Percentiles rank a stretch among this genome's conserved stretches.
These are phyloP conservation scores for Hesperophylax magnus DNA, from an alignment of 1,140 invertebrate species.

Conservation along the genomic window DNA sequence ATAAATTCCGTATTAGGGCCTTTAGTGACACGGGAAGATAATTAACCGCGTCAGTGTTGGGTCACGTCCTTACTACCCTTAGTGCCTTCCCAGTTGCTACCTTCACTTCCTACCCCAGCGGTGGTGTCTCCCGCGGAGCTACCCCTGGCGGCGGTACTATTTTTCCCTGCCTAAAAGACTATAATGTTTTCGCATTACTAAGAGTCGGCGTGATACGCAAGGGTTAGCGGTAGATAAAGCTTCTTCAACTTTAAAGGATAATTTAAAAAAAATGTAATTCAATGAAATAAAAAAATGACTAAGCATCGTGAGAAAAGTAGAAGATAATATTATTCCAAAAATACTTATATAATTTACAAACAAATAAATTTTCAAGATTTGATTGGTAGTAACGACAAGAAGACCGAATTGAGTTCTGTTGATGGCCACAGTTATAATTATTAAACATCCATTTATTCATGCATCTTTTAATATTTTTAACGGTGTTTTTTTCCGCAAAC, in stretches of 20 bases:
- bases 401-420: too few relatives aligned
- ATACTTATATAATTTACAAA: too few relatives aligned
- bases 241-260: neutral
- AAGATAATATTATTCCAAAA: too few relatives aligned
- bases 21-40: constrained; percentile 35
- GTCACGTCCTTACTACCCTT: constrained; percentile 38
- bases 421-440: too few relatives aligned
- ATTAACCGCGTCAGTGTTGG: constrained; percentile 37
- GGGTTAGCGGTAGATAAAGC: neutral
- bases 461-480: too few relatives aligned
- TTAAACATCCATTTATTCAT: too few relatives aligned
- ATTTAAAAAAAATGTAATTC: too few relatives aligned
- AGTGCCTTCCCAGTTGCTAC: constrained; percentile 13
- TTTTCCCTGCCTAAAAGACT: constrained; percentile 30
- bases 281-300: too few relatives aligned
- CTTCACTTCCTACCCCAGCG: neutral
- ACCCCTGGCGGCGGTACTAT: constrained; percentile 19
- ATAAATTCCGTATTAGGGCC: constrained; percentile 35
- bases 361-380: too few relatives aligned
- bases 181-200: constrained; percentile 55
- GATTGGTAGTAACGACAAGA: too few relatives aligned
- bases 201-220: constrained; percentile 44
- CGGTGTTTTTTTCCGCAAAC: too few relatives aligned
- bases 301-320: too few relatives aligned
- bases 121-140: neutral